Evolutionary conservation across 2,797 vertebrate species (phyloP), one percentile per base, ranked within the genome.

Genomic region (Rhyacichthys aspro): DNA sequence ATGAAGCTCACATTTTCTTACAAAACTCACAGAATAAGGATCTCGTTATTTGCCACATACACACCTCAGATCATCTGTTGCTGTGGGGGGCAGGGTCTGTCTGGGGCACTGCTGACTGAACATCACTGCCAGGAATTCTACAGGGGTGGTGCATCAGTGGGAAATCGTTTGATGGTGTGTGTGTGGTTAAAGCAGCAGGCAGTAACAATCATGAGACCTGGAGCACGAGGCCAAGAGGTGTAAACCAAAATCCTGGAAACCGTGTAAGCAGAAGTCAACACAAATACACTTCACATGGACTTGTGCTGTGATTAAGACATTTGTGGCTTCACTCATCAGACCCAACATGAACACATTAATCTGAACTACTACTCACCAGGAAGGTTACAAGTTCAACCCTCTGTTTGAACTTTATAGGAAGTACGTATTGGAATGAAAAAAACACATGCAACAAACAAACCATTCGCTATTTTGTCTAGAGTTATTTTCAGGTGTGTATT

Each of bases 401-500:
- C 37, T 16, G 8, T 65, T 19, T 55, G 74, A 70, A 14, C 71
- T 79, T 66, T 62, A 7, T n/a, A 73, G 78, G 76, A 85, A 76
- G 63, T 14, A 37, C n/a, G 46, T 14, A 28, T 68, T 67, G 16
- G 15, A 9, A 39, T 63, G n/a, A n/a, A n/a, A n/a, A n/a, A n/a
- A n/a, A n/a, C n/a, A 70, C 11, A 9, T 14, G 15, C 59, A 14
- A 48, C 64, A 78, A 83, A 82, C 68, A 78, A 23, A 45, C 11
- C 46, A 14, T 72, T 6, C 54, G 75, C 72, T 73, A 61, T 70
- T 74, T 79, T 63, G 69, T 81, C 77, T 59, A 50, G 46, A 58
- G 80, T 76, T 87, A 86, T 86, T 89, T 88, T 85, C 71, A 86
- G 86, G 76, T 85, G 9, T 46, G 76, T 48, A 80, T 89, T 86